A percentile compares a stretch with the other conserved stretches of the same genome.
Evolutionary conservation across 2,797 vertebrate species (phyloP).

Genomic region (Centroberyx gerrardi): DNA sequence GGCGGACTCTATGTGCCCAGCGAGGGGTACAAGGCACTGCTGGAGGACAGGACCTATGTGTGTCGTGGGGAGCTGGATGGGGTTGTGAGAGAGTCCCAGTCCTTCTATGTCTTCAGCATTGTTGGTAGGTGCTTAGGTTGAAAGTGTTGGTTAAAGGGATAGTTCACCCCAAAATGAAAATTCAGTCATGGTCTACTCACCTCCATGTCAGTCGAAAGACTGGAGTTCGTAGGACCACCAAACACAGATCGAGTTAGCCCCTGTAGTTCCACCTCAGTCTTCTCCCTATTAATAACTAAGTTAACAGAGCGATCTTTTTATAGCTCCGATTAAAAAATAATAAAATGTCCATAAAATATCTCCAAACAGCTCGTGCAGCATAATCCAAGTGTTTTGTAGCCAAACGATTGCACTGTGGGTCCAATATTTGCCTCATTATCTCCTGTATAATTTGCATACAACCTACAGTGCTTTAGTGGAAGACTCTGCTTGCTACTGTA

Average conservation of each 20-base stretch:
- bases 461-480: no score
- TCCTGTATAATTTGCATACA: neutral
- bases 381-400: neutral
- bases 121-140: slow-evolving; percentile 81
- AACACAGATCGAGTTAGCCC: neutral
- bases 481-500: no score
- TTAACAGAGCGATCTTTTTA: slow-evolving; percentile 40
- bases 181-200: neutral
- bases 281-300: slow-evolving; percentile 40
- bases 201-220: slow-evolving; percentile 2
- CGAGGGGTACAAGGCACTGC: slow-evolving; percentile 89
- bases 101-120: slow-evolving; percentile 89
- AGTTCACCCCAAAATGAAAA: slow-evolving; percentile 26
- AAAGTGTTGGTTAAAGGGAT: neutral
- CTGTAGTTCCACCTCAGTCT: slow-evolving; percentile 25
- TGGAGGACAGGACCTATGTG: slow-evolving; percentile 92
- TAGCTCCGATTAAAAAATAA: slow-evolving; percentile 16
- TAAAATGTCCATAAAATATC: slow-evolving; percentile 36
- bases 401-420: slow-evolving; percentile 1
- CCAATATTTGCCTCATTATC: slow-evolving; percentile 8
- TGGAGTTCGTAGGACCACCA: neutral
- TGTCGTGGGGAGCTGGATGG: slow-evolving; percentile 90
- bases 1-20: slow-evolving; percentile 85
- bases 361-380: slow-evolving; percentile 2
- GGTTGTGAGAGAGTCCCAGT: slow-evolving; percentile 87